Evolutionary conservation across 2,113 vertebrate species (phyloP).

Genomic region (Coryphaenoides rupestris): DNA sequence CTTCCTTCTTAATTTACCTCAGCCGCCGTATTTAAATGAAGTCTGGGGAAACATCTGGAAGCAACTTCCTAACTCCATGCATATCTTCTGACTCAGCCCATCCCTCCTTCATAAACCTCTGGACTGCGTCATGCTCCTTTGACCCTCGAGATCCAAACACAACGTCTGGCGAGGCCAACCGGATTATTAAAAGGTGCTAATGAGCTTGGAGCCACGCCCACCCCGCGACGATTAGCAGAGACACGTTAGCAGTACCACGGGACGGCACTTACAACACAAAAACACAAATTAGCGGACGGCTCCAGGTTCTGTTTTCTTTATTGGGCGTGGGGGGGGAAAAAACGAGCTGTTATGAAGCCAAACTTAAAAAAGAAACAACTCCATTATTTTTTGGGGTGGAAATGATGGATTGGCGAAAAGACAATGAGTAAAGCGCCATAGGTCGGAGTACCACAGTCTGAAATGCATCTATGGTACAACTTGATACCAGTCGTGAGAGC

Average conservation of each 20-base stretch:
- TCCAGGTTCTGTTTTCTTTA: slow-evolving; percentile 38
- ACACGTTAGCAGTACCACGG: slow-evolving; percentile 29
- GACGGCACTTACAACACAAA: slow-evolving; percentile 5
- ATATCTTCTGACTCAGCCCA: slow-evolving; percentile 39
- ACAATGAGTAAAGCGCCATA: too few relatives aligned
- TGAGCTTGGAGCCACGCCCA: slow-evolving; percentile 34
- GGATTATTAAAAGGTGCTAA: slow-evolving; percentile 17
- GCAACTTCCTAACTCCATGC: slow-evolving; percentile 18
- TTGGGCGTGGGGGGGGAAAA: slow-evolving; percentile 29
- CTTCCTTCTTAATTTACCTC: slow-evolving; percentile 4
- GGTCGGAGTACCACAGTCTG: too few relatives aligned
- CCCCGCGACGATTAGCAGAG: slow-evolving; percentile 36
- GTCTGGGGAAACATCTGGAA: slow-evolving; percentile 45
- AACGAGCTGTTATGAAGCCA: slow-evolving; percentile 12
- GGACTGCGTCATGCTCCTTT: slow-evolving; percentile 13
- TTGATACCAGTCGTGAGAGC: too few relatives aligned
- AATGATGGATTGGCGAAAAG: too few relatives aligned
- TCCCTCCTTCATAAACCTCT: slow-evolving; percentile 7
- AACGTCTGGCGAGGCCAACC: slow-evolving; percentile 16
- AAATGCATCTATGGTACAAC: too few relatives aligned
- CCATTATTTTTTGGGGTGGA: too few relatives aligned
- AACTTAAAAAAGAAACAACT: too few relatives aligned
- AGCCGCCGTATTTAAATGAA: background rate
- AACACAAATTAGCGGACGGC: slow-evolving; percentile 26
- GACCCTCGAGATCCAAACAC: slow-evolving; percentile 35